Conservation (phyloP, 2,113 vertebrate species). For the Xenopus tropicalis region UCB_Xtro_10.0 CM004450.2:91169001-91169500, state of each 20-base stretch:
- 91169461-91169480: no score
- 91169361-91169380: no score
- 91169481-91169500: no score
- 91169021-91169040: conserved; percentile 11
- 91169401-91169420: no score
- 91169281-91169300: conserved; percentile 11
- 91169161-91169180: conserved; percentile 44
- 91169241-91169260: conserved; percentile 44
- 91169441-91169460: no score
- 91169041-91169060: conserved; percentile 14
- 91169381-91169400: no score
- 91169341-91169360: no score
- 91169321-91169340: no score
- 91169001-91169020: neutral
- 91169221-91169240: conserved; percentile 47
- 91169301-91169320: neutral
- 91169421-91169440: no score
- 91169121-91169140: conserved; percentile 42
- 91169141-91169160: conserved; percentile 52
- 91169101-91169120: conserved; percentile 26
- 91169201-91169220: conserved; percentile 44
- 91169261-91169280: conserved; percentile 38
- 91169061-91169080: conserved; percentile 23
- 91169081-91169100: conserved; percentile 10
- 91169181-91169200: conserved; percentile 43